Conservation (phyloP, 1,140 invertebrate species). For the Dreissena rostriformis region DNA sequence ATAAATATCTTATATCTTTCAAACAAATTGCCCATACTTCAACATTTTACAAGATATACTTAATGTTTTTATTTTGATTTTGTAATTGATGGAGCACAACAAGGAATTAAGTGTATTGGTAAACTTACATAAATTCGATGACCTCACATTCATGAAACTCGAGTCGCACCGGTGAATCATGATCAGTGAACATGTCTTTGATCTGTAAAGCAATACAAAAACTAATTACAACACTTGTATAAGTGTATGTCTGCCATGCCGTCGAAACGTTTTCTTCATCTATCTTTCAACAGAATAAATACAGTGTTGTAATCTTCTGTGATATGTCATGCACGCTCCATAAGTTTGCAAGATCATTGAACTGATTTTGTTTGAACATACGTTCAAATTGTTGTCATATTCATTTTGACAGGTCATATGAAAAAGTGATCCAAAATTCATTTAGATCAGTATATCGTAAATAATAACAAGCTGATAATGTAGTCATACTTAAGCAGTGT, state of each 20-base stretch:
- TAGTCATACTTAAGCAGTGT: too few species aligned
- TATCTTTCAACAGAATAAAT: background rate
- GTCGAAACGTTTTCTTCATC: background rate
- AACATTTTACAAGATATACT: background rate
- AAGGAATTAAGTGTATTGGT: background rate
- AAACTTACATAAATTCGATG: constrained; percentile 49
- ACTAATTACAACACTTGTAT: background rate
- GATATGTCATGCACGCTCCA: background rate
- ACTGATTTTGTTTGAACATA: background rate
- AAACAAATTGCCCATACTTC: background rate
- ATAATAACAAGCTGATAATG: too few species aligned
- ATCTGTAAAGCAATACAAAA: constrained; percentile 27
- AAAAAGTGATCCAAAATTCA: too few species aligned
- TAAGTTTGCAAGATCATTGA: background rate
- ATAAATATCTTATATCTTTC: background rate
- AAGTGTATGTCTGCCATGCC: background rate
- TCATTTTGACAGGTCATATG: too few species aligned
- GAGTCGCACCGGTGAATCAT: constrained; percentile 26
- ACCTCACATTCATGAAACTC: constrained; percentile 36
- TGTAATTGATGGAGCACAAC: background rate
- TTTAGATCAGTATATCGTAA: too few species aligned
- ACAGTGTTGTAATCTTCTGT: background rate
- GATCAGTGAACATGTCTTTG: constrained; percentile 28
- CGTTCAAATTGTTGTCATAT: too few species aligned
- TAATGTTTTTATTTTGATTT: background rate